Evolutionary conservation across 2,113 vertebrate genomes (phyloP), one percentile per base, ranked within the genome.

Genomic region (Columba janthina): DNA sequence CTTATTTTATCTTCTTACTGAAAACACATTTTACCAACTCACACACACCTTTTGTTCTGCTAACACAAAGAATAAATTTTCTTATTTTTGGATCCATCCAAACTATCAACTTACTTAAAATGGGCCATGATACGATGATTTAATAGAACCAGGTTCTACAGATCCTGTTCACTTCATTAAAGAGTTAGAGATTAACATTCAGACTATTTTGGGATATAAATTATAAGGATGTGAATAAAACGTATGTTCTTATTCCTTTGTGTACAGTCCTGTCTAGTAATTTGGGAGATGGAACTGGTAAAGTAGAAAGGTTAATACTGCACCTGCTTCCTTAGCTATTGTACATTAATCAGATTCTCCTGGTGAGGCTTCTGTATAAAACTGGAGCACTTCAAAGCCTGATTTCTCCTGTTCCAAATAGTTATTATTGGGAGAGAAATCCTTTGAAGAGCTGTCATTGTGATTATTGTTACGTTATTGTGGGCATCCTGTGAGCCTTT

Each of bases 191-290:
- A 74, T 86, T 77, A 90, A 60, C 67, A 77, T 61, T 86, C 48
- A 62, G 67, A 72, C 79, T 96, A 50, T 93, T 96, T 83, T 69
- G 69, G 48, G 44, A 46, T 86, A 61, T 72, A 90, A 93, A 74
- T 86, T 3, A 85, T 88, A 85, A 86, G 56, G 60, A 60, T 88
- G 53, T 88, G 79, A 78, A 71, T 92, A 80, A 94, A 92, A 80
- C n/a, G 16, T 72, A 66, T 88, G 80, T 92, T 94, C 85, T 74
- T 60, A 67, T 25, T 97, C 83, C 75, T 91, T 85, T 94, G 60
- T 94, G 19, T 92, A 57, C 60, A 71, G 13, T 77, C 61, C 13
- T 90, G 38, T 77, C 42, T 61, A 83, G 69, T 90, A 90, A 88
- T 95, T 77, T 92, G 34, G 50, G 61, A 88, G 79, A 67, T 79